Evolutionary conservation across 2,888 invertebrate genomes (phyloP).

Genomic region (Mellilla xanthometata): DNA sequence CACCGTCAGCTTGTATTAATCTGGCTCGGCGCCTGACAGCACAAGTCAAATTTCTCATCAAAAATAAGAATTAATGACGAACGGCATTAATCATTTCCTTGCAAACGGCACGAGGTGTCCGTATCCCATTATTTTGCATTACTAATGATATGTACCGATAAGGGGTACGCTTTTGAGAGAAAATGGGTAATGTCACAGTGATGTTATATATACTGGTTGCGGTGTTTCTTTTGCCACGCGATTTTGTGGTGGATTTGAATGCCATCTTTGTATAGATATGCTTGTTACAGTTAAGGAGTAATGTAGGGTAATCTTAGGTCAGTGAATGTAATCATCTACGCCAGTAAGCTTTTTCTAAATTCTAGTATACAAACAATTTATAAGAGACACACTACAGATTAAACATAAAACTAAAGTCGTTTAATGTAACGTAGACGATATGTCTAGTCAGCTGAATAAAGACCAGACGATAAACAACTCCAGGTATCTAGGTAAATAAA

Average conservation of each 20-base stretch:
- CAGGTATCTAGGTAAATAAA: conserved; percentile 12
- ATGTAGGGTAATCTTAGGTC: too few species aligned
- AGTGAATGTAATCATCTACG: too few species aligned
- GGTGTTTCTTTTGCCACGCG: conserved; percentile 25
- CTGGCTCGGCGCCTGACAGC: conserved; percentile 79
- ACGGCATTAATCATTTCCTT: conserved; percentile 79
- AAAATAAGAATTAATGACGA: conserved; percentile 82
- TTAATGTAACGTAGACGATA: too few species aligned
- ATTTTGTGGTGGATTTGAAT: background rate
- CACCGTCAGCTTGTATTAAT: conserved; percentile 80
- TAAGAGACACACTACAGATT: too few species aligned
- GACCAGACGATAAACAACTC: too few species aligned
- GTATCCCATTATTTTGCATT: conserved; percentile 83
- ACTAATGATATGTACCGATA: conserved; percentile 82
- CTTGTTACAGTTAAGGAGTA: too few species aligned
- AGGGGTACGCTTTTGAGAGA: conserved; percentile 62
- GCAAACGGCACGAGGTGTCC: conserved; percentile 82
- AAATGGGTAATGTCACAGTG: conserved; percentile 66
- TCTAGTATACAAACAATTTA: too few species aligned
- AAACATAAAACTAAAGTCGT: too few species aligned
- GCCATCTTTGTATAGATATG: too few species aligned
- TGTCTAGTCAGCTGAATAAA: too few species aligned
- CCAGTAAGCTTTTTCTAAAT: too few species aligned
- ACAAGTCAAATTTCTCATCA: conserved; percentile 82
- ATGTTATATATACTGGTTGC: conserved; percentile 44